These are phyloP conservation scores for Caerostris extrusa DNA, from an alignment of 1,140 invertebrate species.

Conservation along the genomic window DNA sequence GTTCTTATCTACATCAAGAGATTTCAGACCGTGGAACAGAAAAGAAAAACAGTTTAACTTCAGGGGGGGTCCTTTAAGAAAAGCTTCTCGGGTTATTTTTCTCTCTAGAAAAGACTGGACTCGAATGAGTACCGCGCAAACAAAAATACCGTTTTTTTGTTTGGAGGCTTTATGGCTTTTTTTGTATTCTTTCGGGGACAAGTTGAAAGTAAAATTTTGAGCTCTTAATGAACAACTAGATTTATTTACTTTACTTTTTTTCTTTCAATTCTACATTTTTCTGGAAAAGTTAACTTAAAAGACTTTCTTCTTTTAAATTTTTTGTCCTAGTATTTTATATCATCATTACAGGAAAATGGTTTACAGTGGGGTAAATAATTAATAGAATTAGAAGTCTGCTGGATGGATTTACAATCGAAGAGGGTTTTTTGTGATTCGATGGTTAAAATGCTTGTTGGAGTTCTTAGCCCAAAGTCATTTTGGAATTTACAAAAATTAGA, in stretches of 20 bases:
- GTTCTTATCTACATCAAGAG: background rate
- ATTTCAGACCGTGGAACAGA: background rate
- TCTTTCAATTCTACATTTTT: background rate
- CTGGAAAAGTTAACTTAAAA: background rate
- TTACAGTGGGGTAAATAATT: no score
- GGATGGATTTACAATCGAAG: no score
- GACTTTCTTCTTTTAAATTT: no score
- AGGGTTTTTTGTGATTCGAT: no score
- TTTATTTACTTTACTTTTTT: background rate
- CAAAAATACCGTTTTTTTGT: conserved; percentile 25
- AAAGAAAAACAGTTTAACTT: background rate
- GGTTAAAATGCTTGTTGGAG: no score
- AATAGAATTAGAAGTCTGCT: no score
- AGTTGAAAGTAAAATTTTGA: conserved; percentile 4
- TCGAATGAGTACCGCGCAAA: background rate
- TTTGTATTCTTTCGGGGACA: background rate
- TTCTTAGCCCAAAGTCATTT: no score
- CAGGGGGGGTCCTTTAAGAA: background rate
- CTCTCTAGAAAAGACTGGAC: no score
- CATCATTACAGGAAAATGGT: no score
- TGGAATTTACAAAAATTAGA: no score
- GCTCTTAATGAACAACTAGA: background rate
- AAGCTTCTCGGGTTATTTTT: background rate
- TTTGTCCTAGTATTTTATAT: no score
- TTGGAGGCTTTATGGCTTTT: no score